These are phyloP conservation scores for Microcebus lehilahytsara DNA, from an alignment of 2,113 vertebrate genomes.

Conservation along the genomic window DNA sequence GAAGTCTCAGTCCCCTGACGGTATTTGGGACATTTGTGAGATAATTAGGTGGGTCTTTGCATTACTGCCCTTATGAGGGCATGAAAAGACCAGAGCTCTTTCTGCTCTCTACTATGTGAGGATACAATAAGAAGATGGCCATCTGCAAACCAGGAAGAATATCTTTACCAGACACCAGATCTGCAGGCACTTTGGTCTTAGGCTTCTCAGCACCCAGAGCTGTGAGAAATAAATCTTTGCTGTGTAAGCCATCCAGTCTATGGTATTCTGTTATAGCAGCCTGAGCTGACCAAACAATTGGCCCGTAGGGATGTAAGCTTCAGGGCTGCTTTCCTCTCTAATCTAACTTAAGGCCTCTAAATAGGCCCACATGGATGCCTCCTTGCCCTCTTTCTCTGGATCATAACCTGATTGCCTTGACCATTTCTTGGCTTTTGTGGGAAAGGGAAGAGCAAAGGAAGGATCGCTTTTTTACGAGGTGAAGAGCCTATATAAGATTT, in stretches of 20 bases:
- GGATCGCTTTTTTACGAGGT: background rate
- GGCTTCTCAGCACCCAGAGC: background rate
- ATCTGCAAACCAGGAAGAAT: background rate
- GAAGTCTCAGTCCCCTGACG: background rate
- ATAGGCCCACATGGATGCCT: background rate
- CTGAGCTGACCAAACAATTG: background rate
- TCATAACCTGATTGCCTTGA: background rate
- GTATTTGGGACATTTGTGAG: background rate
- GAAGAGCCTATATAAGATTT: background rate
- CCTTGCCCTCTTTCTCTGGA: background rate
- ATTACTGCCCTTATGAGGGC: background rate
- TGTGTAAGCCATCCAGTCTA: background rate
- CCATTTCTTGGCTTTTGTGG: background rate
- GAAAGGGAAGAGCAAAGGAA: background rate
- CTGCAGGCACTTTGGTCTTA: background rate
- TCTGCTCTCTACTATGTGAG: background rate
- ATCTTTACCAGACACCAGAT: background rate
- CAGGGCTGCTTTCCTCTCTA: background rate
- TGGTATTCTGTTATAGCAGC: background rate
- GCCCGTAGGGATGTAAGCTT: background rate
- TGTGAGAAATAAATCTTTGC: background rate
- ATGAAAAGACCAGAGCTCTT: background rate
- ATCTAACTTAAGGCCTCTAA: background rate
- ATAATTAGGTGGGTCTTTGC: background rate
- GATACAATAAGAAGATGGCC: background rate